phyloP scores from a whole-genome alignment of 2,888 invertebrate genomes.

The Esperia sulphurella region DNA sequence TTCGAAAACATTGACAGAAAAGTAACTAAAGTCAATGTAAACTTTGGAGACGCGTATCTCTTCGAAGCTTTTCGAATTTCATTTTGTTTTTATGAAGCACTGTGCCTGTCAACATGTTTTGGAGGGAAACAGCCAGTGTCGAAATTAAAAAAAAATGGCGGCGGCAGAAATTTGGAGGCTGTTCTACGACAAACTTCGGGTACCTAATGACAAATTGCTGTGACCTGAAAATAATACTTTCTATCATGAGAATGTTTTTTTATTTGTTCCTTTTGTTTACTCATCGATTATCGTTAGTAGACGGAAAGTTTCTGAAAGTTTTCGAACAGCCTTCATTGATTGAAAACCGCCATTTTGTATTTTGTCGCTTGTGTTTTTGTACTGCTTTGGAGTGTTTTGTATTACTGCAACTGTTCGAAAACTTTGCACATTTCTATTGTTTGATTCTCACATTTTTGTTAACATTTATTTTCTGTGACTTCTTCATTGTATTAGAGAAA shows the following conservation, averaged over 20 bases:
- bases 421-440: constrained; percentile 68
- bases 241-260: constrained; percentile 52
- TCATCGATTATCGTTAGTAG: constrained; percentile 48
- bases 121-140: constrained; percentile 58
- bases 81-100: constrained; percentile 71
- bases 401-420: constrained; percentile 78
- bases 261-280: constrained; percentile 58
- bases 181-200: constrained; percentile 73
- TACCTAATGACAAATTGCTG: constrained; percentile 48
- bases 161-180: constrained; percentile 80
- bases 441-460: neutral
- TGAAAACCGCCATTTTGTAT: constrained; percentile 71
- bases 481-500: neutral
- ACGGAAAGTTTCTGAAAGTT: constrained; percentile 72
- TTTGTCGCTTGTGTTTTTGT: constrained; percentile 39
- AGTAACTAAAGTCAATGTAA: too few relatives aligned
- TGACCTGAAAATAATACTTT: constrained; percentile 42
- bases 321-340: constrained; percentile 83
- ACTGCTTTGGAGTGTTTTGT: constrained; percentile 55
- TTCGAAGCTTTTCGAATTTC: neutral
- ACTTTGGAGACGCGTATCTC: too few relatives aligned
- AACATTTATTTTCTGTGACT: neutral
- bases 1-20: too few relatives aligned
- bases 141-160: constrained; percentile 54
- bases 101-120: constrained; percentile 81